phyloP scores from a whole-genome alignment of 2,113 vertebrate species.

The Chrysochloris asiatica region DNA sequence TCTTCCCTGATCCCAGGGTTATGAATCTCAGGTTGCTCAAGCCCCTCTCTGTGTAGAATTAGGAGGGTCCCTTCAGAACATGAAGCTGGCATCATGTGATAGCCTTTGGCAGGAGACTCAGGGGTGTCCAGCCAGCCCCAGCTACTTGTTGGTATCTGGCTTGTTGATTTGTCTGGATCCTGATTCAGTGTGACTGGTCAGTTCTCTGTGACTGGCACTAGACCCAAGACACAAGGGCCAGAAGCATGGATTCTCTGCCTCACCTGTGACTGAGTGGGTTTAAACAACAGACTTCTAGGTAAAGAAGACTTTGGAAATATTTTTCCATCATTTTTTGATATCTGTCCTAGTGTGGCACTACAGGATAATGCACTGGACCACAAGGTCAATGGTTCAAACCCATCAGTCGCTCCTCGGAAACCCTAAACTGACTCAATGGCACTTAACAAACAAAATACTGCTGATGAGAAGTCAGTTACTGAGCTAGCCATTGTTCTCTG shows the following conservation, averaged over 20 bases:
- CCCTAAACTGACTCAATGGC: no score
- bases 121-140: background rate
- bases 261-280: background rate
- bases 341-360: no score
- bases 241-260: background rate
- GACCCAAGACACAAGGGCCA: background rate
- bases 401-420: no score
- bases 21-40: background rate
- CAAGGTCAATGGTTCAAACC: no score
- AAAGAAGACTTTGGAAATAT: background rate
- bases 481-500: background rate
- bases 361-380: no score
- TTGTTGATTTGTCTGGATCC: background rate
- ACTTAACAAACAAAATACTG: no score
- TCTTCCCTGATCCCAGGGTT: background rate
- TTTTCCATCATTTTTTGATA: background rate
- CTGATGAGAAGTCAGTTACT: background rate
- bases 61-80: background rate
- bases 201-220: background rate
- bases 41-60: background rate
- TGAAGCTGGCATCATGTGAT: no score
- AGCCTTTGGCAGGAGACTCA: background rate
- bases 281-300: background rate
- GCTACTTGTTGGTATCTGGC: background rate
- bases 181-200: background rate